Evolutionary conservation across 2,888 invertebrate species (phyloP), one percentile per base, ranked within the genome.

Genomic region (Tetrapedia diversipes): DNA sequence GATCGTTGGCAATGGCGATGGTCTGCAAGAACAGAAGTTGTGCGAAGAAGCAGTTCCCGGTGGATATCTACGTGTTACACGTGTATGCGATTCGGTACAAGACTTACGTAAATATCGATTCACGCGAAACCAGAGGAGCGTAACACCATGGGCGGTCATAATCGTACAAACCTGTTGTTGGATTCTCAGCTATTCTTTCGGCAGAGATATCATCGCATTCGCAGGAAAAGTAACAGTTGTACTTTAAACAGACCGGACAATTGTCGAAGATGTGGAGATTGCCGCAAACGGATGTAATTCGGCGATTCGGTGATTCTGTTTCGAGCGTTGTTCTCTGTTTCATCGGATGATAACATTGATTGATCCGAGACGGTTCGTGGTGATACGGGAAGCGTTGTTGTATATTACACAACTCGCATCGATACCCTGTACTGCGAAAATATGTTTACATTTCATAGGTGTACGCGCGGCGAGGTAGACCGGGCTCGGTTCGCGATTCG

Each of bases 221-320:
- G 14, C 77, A 70, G 24, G 86, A 79, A 70, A 91, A 91, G 64
- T 89, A 90, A 68, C 86, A 89, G 49, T 87, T 86, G 70, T 91
- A 91, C 60, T 85, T 90, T 2, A 84, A 86, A 69, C 91, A 91
- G 53, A 91, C 86, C 1, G 89, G 86, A 65, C 91, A 91, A 39
- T 82, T 87, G 24, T 89, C 89, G 27, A 86, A 86, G 19, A 84
- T 66, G 53, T 86, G 88, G 19, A 66, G 77, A 16, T 79, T 76
- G 14, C 73, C 77, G 34, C 80, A 81, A 57, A 79, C 54, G 3
- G 68, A 59, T 27, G 79, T 72, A 54, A 64, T 10, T 24, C 71
- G 24, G 7, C 10, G 53, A 8, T 29, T 24, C n/a, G 19, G 14
- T 1, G n/a, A 24, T 6, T 51, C n/a, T 2, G 27, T 3, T 24